Evolutionary conservation across 2,797 vertebrate genomes (phyloP).

Genomic region (Gambusia yucatana): DNA sequence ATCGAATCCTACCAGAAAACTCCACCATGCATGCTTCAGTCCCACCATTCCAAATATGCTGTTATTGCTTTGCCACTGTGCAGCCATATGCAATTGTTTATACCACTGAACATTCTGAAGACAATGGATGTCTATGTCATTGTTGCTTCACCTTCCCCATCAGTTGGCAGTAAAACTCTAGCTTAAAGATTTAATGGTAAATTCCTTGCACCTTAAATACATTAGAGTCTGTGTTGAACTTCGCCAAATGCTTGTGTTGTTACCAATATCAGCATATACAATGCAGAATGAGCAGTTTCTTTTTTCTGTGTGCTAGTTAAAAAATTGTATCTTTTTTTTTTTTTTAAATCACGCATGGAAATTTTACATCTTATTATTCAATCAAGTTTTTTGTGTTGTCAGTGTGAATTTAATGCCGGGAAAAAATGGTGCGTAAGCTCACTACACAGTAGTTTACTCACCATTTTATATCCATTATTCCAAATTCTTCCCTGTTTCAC

Average conservation of each 20-base stretch:
- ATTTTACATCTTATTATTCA: background rate
- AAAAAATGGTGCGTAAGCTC: background rate
- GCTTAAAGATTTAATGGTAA: background rate
- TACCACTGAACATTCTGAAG: background rate
- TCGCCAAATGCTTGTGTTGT: background rate
- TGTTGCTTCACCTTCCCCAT: background rate
- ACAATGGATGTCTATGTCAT: background rate
- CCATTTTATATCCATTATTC: background rate
- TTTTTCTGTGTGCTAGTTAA: background rate
- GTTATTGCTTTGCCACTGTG: too few species aligned
- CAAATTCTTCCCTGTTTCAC: conserved; percentile 31
- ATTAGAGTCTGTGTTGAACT: conserved; percentile 18
- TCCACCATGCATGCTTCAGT: background rate
- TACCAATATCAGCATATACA: conserved; percentile 7
- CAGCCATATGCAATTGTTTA: background rate
- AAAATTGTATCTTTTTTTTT: too few species aligned
- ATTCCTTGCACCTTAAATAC: conserved; percentile 14
- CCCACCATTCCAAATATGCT: too few species aligned
- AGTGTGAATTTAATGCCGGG: background rate
- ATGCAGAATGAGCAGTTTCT: conserved; percentile 28
- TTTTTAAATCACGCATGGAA: background rate
- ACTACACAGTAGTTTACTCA: too few species aligned
- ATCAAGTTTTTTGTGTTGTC: background rate
- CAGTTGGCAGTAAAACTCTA: background rate
- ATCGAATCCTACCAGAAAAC: background rate